phyloP scores from a whole-genome alignment of 2,113 vertebrate genomes.

The Cettia cetti region DNA sequence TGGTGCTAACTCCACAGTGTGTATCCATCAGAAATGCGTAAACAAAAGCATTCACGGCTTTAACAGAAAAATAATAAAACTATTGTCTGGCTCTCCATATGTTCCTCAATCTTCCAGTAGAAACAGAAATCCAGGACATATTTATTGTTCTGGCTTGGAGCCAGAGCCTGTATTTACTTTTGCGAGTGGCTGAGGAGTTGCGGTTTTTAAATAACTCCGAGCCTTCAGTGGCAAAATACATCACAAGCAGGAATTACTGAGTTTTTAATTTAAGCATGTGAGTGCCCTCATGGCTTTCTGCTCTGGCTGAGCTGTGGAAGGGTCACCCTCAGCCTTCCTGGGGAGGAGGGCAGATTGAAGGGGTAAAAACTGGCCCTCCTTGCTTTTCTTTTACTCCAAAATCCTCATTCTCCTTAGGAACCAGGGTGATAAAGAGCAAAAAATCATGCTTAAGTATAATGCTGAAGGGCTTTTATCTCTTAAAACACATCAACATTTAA shows the following conservation, averaged over 20 bases:
- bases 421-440: neutral
- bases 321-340: neutral
- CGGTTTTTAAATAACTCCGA: slow-evolving; percentile 28
- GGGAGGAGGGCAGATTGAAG: neutral
- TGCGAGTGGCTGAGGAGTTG: neutral
- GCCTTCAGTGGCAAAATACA: slow-evolving; percentile 22
- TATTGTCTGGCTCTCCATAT: slow-evolving; percentile 1
- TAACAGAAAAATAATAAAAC: slow-evolving; percentile 14
- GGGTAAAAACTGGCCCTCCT: neutral
- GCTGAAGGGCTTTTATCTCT: neutral
- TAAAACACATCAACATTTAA: neutral
- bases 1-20: neutral
- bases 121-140: neutral
- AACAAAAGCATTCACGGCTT: neutral
- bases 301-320: neutral
- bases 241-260: neutral
- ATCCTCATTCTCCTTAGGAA: neutral
- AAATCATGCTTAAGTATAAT: neutral
- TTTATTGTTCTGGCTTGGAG: slow-evolving; percentile 26
- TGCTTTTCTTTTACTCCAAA: neutral
- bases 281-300: slow-evolving; percentile 15
- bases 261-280: slow-evolving; percentile 29
- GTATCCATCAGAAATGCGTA: neutral
- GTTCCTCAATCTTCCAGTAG: neutral
- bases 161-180: slow-evolving; percentile 14